phyloP scores from a whole-genome alignment of 2,797 vertebrate genomes.

The Lutjanus campechanus region DNA sequence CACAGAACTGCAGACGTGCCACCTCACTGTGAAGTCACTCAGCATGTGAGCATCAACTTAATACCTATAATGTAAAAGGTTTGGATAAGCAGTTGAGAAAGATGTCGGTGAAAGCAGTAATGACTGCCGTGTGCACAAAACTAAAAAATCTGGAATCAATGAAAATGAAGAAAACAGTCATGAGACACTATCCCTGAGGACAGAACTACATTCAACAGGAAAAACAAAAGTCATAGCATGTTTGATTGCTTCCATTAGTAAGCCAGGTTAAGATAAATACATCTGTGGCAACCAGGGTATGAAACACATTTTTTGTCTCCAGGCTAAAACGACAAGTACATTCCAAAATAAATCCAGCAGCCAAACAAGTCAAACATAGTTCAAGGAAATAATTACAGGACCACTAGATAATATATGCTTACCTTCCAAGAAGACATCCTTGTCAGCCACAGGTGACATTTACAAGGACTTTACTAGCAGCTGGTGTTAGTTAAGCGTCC shows the following conservation, averaged over 20 bases:
- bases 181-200: slow-evolving; percentile 56
- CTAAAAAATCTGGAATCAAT: slow-evolving; percentile 71
- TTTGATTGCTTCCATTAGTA: slow-evolving; percentile 54
- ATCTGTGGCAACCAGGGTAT: slow-evolving; percentile 23
- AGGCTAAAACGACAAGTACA: not conserved
- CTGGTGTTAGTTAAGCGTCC: slow-evolving; percentile 6
- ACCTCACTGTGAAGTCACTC: slow-evolving; percentile 22
- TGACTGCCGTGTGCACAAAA: slow-evolving; percentile 41
- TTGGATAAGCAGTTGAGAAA: slow-evolving; percentile 54
- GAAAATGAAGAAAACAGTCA: slow-evolving; percentile 51
- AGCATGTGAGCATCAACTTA: slow-evolving; percentile 18
- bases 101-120: slow-evolving; percentile 49
- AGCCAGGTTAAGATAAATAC: slow-evolving; percentile 40
- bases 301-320: slow-evolving; percentile 21
- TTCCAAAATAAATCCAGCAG: slow-evolving; percentile 26
- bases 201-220: slow-evolving; percentile 46
- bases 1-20: not conserved
- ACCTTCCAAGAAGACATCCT: not conserved
- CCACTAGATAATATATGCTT: not conserved
- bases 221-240: slow-evolving; percentile 47
- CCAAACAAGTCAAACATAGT: slow-evolving; percentile 3
- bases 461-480: slow-evolving; percentile 24
- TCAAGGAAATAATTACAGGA: slow-evolving; percentile 33
- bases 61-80: slow-evolving; percentile 38
- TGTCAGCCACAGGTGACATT: slow-evolving; percentile 32